phyloP scores from a whole-genome alignment of 2,888 invertebrate genomes.

The Silvanus unidentatus region DNA sequence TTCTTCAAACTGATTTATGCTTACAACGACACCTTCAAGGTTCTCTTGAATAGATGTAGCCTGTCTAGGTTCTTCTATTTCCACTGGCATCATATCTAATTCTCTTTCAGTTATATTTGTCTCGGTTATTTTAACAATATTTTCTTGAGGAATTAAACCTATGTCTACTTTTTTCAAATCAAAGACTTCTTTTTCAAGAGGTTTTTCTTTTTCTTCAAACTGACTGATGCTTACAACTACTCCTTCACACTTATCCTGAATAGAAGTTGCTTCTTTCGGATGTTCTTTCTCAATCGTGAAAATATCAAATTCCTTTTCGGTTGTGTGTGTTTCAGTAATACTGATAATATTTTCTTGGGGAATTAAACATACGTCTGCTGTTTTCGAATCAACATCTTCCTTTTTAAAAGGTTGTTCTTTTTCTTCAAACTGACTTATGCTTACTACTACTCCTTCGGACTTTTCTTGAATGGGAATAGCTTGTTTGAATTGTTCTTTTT shows the following conservation, averaged over 20 bases:
- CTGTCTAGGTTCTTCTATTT: constrained; percentile 9
- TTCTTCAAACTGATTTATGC: constrained; percentile 49
- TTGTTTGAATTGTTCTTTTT: too few species aligned
- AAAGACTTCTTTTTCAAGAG: constrained; percentile 22
- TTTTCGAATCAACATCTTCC: background rate
- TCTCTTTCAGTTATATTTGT: constrained; percentile 15
- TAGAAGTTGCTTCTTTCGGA: background rate
- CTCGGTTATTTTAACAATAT: constrained; percentile 10
- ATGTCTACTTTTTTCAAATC: constrained; percentile 4
- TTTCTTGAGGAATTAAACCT: constrained; percentile 1
- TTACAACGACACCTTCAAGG: constrained; percentile 48
- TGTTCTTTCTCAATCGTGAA: constrained; percentile 23
- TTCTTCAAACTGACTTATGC: constrained; percentile 49
- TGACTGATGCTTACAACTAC: constrained; percentile 49
- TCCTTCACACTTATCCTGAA: constrained; percentile 44
- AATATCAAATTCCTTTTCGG: constrained; percentile 23
- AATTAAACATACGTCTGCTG: constrained; percentile 1
- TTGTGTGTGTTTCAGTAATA: constrained; percentile 5
- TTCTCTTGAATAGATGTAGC: constrained; percentile 30
- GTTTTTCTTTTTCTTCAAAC: constrained; percentile 46
- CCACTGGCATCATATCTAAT: constrained; percentile 26
- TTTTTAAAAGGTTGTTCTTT: constrained; percentile 37
- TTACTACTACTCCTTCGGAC: constrained; percentile 48
- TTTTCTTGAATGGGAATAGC: constrained; percentile 35
- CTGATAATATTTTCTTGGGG: constrained; percentile 8